These are phyloP conservation scores for Corynorhinus townsendii DNA, from an alignment of 2,113 vertebrate species.

Conservation along the genomic window DNA sequence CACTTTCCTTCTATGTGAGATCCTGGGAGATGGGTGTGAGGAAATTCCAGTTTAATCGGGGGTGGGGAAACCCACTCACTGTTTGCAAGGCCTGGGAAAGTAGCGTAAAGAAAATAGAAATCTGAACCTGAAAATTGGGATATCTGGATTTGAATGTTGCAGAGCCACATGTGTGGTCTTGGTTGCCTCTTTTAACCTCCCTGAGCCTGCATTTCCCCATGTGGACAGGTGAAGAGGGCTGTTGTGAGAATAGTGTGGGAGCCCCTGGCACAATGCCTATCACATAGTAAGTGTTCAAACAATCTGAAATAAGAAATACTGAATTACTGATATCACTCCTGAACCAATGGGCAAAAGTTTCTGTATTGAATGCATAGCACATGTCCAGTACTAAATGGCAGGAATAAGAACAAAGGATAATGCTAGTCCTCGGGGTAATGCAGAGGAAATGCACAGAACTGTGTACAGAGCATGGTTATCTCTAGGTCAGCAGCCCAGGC, in stretches of 20 bases:
- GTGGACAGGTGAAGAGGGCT: not conserved
- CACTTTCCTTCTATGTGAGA: not conserved
- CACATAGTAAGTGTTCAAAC: not conserved
- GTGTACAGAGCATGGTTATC: not conserved
- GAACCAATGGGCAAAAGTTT: not conserved
- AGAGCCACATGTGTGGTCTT: not conserved
- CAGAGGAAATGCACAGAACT: not conserved
- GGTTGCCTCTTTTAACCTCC: not conserved
- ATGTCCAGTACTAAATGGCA: not conserved
- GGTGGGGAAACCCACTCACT: not conserved
- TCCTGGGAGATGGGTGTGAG: not conserved
- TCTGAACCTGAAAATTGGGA: rapidly evolving
- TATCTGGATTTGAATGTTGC: not conserved
- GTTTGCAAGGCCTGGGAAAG: not conserved
- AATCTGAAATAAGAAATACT: not conserved
- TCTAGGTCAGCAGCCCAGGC: not conserved
- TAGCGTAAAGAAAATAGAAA: not conserved
- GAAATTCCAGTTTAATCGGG: not conserved
- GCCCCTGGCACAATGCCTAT: not conserved
- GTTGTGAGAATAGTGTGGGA: not conserved
- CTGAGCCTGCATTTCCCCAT: not conserved
- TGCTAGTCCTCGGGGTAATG: not conserved
- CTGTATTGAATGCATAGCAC: not conserved
- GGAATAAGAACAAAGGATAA: not conserved
- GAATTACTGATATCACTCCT: not conserved